These are phyloP conservation scores for Choreutis nemorana DNA, from an alignment of 2,888 invertebrate genomes.

Conservation along the genomic window DNA sequence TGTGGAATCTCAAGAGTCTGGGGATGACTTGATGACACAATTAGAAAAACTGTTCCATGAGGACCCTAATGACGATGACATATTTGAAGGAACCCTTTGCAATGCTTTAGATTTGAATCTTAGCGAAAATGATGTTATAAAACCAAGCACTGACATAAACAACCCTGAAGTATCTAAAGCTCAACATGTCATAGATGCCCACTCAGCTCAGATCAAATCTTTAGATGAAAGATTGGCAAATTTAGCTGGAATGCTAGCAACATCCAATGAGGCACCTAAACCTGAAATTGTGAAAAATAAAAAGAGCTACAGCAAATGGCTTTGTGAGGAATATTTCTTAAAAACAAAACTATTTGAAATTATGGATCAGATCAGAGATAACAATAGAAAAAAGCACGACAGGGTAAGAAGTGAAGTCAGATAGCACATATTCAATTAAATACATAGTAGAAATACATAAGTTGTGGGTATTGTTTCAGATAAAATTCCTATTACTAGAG, in stretches of 20 bases:
- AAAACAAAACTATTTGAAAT: slow-evolving; percentile 42
- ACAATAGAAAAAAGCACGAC: slow-evolving; percentile 34
- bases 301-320: slow-evolving; percentile 38
- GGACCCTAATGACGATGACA: slow-evolving; percentile 43
- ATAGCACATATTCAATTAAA: not conserved
- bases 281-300: slow-evolving; percentile 17
- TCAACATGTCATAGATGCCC: slow-evolving; percentile 24
- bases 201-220: slow-evolving; percentile 34
- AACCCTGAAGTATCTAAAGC: slow-evolving; percentile 11
- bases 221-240: slow-evolving; percentile 42
- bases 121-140: slow-evolving; percentile 18
- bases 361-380: slow-evolving; percentile 46
- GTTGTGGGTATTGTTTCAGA: slow-evolving; percentile 25
- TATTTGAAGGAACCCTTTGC: slow-evolving; percentile 41
- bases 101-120: slow-evolving; percentile 20
- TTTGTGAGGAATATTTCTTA: slow-evolving; percentile 53
- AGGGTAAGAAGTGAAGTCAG: slow-evolving; percentile 24
- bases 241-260: slow-evolving; percentile 29
- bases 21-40: slow-evolving; percentile 22
- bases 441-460: not conserved
- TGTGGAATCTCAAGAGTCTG: not conserved
- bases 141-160: slow-evolving; percentile 13
- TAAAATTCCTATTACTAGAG: slow-evolving; percentile 42
- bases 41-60: slow-evolving; percentile 52
- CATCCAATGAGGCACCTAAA: slow-evolving; percentile 17